These are phyloP conservation scores for Aquatica leii DNA, from an alignment of 2,888 invertebrate species.

Conservation along the genomic window DNA sequence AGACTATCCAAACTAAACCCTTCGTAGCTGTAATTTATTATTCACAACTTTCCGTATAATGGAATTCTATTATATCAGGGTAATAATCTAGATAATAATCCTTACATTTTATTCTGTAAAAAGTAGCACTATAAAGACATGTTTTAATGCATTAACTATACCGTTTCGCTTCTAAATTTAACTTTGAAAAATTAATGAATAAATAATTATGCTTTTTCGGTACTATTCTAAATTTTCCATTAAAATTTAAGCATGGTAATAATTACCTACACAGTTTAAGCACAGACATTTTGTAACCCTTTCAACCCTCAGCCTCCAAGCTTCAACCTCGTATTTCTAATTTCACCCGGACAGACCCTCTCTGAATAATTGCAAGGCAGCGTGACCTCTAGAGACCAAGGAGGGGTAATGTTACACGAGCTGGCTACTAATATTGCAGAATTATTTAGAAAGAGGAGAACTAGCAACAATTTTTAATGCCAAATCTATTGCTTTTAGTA, in stretches of 20 bases:
- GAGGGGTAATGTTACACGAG: slow-evolving; percentile 53
- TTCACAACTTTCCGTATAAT: slow-evolving; percentile 55
- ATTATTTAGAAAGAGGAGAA: slow-evolving; percentile 39
- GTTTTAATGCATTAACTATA: background rate
- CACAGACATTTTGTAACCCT: slow-evolving; percentile 41
- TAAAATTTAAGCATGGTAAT: slow-evolving; percentile 29
- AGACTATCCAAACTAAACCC: slow-evolving; percentile 39
- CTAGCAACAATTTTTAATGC: slow-evolving; percentile 24
- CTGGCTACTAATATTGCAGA: slow-evolving; percentile 48
- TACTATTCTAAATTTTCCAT: slow-evolving; percentile 17
- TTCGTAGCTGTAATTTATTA: slow-evolving; percentile 53
- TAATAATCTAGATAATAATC: slow-evolving; percentile 25
- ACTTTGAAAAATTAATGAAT: slow-evolving; percentile 11
- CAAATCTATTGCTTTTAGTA: slow-evolving; percentile 15
- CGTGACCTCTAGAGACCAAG: slow-evolving; percentile 58
- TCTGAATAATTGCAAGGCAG: slow-evolving; percentile 58
- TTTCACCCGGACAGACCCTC: slow-evolving; percentile 45
- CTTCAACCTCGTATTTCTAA: slow-evolving; percentile 40
- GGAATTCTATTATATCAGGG: slow-evolving; percentile 50
- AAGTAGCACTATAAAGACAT: background rate
- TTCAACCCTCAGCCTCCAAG: slow-evolving; percentile 34
- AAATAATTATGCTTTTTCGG: slow-evolving; percentile 7
- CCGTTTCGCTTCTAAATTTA: slow-evolving; percentile 3
- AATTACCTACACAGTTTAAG: slow-evolving; percentile 34
- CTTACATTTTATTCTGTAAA: background rate